Conservation (phyloP, 2,888 invertebrate species). For the Cryptocheilus praepositus region DNA sequence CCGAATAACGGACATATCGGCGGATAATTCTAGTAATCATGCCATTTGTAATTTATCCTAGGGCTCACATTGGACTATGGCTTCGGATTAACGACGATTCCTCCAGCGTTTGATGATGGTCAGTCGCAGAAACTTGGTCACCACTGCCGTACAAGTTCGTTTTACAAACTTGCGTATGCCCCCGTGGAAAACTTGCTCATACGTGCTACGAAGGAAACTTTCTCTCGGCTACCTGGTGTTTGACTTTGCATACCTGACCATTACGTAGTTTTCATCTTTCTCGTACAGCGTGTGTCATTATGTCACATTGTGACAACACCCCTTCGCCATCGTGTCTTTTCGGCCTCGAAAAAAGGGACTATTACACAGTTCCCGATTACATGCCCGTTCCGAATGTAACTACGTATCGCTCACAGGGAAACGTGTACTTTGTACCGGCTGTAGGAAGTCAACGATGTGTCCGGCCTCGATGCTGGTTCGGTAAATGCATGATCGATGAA, state of each 20-base stretch:
- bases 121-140: too few species aligned
- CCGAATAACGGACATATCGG: slow-evolving; percentile 7
- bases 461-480: slow-evolving; percentile 17
- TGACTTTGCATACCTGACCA: not conserved
- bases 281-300: slow-evolving; percentile 45
- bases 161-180: too few species aligned
- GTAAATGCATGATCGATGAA: slow-evolving; percentile 16
- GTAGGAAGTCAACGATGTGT: not conserved
- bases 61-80: not conserved
- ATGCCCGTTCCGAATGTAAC: slow-evolving; percentile 17
- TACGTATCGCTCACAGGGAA: slow-evolving; percentile 18
- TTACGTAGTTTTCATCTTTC: not conserved
- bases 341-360: slow-evolving; percentile 30
- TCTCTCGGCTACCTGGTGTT: not conserved
- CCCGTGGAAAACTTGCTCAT: too few species aligned
- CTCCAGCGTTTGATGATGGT: too few species aligned
- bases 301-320: slow-evolving; percentile 29
- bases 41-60: too few species aligned
- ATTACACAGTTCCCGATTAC: slow-evolving; percentile 38
- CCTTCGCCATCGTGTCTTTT: slow-evolving; percentile 25
- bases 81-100: not conserved
- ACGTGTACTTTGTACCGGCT: not conserved
- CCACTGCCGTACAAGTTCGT: too few species aligned
- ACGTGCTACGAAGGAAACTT: not conserved
- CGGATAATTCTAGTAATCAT: slow-evolving; percentile 8